Evolutionary conservation across 2,113 vertebrate genomes (phyloP), one percentile per base, ranked within the genome.

Genomic region (Pitta sordida): DNA sequence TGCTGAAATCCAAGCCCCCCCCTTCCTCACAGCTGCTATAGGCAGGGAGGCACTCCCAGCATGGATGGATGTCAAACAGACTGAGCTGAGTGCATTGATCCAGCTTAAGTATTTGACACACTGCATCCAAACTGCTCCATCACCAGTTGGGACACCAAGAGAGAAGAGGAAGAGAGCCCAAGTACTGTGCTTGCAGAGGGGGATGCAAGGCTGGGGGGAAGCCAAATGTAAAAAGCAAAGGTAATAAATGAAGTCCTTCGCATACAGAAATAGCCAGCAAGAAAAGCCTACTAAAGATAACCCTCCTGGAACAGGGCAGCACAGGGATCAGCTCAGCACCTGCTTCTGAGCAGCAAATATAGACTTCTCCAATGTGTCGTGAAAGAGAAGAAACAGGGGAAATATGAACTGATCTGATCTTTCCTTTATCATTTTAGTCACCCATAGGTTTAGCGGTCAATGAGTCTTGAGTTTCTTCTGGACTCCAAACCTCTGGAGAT

Each of bases 11-110:
- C 11, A 20, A 71, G 18, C 14, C 10, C 29, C 2, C n/a, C 19
- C 13, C 10, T 64, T 64, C 14, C 43, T 14, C 46, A 65, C 4
- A 2, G 39, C 16, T 11, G 59, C 20, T 30, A 16, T 13, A 3
- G 1, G 2, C 37, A 23, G 37, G 24, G 48, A 41, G 24, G 3
- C 3, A 8, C 15, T 49, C 23, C 46, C 52, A 27, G 58, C 2
- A 1, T 0, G 6, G 73, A 9, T 8, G 43, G 71, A 24, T 2
- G 7, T 16, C 63, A 82, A 10, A 39, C 32, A 74, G 49, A 55
- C 14, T 1, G 3, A 67, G 34, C 0, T 19, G 67, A 67, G 37
- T 22, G 13, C 2, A 0, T 5, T 11, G 29, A 36, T 29, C 34
- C 3, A 4, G 43, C 24, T 71, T 1, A 0, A 17, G 46, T 56